A percentile compares a stretch with the other conserved stretches of the same genome.
phyloP scores from a whole-genome alignment of 2,797 vertebrate genomes.

The Atherinosoma microstoma region DNA sequence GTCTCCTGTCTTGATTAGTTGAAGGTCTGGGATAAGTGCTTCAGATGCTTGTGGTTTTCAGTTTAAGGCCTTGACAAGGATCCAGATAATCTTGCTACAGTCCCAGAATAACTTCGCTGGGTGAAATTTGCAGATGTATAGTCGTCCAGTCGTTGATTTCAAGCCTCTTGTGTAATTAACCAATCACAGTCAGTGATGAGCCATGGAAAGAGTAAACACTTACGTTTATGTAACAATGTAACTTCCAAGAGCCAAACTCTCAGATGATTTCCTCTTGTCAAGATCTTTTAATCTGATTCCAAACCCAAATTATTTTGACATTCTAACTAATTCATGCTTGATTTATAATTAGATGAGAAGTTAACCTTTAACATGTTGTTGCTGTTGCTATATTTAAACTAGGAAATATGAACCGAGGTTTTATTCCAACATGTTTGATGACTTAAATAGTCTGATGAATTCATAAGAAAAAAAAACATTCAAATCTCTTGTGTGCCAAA shows the following conservation, averaged over 20 bases:
- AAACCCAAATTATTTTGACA: slow-evolving; percentile 42
- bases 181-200: slow-evolving; percentile 71
- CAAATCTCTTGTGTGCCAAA: not conserved
- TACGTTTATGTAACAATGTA: slow-evolving; percentile 32
- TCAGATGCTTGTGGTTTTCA: slow-evolving; percentile 74
- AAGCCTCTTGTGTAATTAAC: slow-evolving; percentile 63
- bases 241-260: slow-evolving; percentile 37
- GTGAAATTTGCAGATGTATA: slow-evolving; percentile 59
- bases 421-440: slow-evolving; percentile 20
- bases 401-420: slow-evolving; percentile 14
- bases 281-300: slow-evolving; percentile 47
- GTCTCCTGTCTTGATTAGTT: slow-evolving; percentile 73
- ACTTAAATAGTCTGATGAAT: slow-evolving; percentile 15
- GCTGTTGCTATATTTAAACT: slow-evolving; percentile 55
- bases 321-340: slow-evolving; percentile 41
- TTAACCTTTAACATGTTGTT: slow-evolving; percentile 38
- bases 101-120: slow-evolving; percentile 63
- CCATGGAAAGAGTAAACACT: slow-evolving; percentile 71
- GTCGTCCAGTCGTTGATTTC: slow-evolving; percentile 59
- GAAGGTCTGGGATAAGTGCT: slow-evolving; percentile 59
- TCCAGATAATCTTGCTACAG: slow-evolving; percentile 75
- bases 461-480: not conserved
- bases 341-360: slow-evolving; percentile 51
- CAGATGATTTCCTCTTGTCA: slow-evolving; percentile 50
- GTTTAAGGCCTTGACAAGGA: slow-evolving; percentile 70